Evolutionary conservation across 37 sponge, comb jelly and placozoan genomes (phyloP).

Genomic region (Theonella swinhoei): DNA sequence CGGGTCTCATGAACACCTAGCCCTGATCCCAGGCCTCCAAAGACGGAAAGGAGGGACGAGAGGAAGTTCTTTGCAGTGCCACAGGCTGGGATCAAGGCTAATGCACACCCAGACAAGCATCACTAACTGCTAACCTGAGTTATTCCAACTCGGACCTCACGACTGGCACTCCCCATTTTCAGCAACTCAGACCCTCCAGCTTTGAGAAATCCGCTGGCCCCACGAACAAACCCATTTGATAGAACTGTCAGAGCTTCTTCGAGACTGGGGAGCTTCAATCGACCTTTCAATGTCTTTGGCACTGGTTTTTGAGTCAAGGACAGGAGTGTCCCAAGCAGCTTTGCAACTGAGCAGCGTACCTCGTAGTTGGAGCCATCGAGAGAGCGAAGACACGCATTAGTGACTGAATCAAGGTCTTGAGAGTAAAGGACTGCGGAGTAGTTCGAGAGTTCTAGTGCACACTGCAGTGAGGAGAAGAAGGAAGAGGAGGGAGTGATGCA

Average conservation of each 20-base stretch:
- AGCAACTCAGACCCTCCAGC: slow-evolving; percentile 82
- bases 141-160: slow-evolving; percentile 88
- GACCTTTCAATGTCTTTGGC: slow-evolving; percentile 50
- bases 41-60: too few relatives aligned
- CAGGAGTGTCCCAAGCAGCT: slow-evolving; percentile 77
- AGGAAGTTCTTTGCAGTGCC: too few relatives aligned
- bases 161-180: slow-evolving; percentile 64
- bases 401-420: slow-evolving; percentile 80
- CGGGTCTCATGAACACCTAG: too few relatives aligned
- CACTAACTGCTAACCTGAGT: slow-evolving; percentile 81
- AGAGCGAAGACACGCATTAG: slow-evolving; percentile 72
- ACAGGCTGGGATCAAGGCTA: too few relatives aligned
- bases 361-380: slow-evolving; percentile 88
- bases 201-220: slow-evolving; percentile 75
- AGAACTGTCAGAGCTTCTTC: slow-evolving; percentile 80
- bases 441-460: slow-evolving; percentile 58
- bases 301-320: slow-evolving; percentile 71
- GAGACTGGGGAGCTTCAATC: slow-evolving; percentile 61
- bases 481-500: not conserved
- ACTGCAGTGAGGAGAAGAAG: slow-evolving; percentile 39
- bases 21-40: too few relatives aligned
- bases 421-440: slow-evolving; percentile 67
- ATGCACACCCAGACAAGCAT: too few relatives aligned
- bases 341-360: slow-evolving; percentile 78
- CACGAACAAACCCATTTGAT: slow-evolving; percentile 82